phyloP scores from a whole-genome alignment of 2,888 invertebrate genomes.

The Pachymerium ferrugineum region DNA sequence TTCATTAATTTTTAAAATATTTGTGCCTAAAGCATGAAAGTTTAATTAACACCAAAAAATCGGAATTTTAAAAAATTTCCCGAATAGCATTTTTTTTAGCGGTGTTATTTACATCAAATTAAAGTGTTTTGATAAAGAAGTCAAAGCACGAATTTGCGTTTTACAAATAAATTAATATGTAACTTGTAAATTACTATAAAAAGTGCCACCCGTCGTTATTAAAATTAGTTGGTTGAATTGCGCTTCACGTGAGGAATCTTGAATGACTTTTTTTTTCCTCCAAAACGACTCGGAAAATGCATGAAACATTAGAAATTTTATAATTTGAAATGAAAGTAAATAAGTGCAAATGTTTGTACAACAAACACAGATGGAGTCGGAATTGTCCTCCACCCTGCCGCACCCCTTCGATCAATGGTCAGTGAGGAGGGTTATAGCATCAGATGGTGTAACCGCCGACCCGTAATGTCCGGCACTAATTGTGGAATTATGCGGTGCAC shows the following conservation, averaged over 20 bases:
- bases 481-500: slow-evolving; percentile 32
- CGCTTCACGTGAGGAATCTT: not conserved
- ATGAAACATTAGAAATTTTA: not conserved
- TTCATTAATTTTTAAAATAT: too few species aligned
- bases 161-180: too few species aligned
- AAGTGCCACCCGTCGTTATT: not conserved
- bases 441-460: slow-evolving; percentile 22
- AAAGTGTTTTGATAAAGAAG: too few species aligned
- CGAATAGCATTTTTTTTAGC: too few species aligned
- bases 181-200: too few species aligned
- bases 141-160: too few species aligned
- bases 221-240: not conserved
- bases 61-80: too few species aligned
- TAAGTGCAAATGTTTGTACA: slow-evolving; percentile 3
- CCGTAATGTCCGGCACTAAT: slow-evolving; percentile 32
- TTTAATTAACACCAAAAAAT: too few species aligned
- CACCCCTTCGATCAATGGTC: slow-evolving; percentile 27
- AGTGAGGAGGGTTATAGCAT: slow-evolving; percentile 27
- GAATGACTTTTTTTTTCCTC: not conserved
- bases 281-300: not conserved
- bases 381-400: slow-evolving; percentile 11
- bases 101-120: too few species aligned
- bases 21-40: too few species aligned
- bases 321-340: slow-evolving; percentile 17
- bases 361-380: slow-evolving; percentile 4